Percentiles rank a stretch among this genome's conserved stretches.
These are phyloP conservation scores for Trichonephila clavata DNA, from an alignment of 1,140 invertebrate species.

Conservation along the genomic window DNA sequence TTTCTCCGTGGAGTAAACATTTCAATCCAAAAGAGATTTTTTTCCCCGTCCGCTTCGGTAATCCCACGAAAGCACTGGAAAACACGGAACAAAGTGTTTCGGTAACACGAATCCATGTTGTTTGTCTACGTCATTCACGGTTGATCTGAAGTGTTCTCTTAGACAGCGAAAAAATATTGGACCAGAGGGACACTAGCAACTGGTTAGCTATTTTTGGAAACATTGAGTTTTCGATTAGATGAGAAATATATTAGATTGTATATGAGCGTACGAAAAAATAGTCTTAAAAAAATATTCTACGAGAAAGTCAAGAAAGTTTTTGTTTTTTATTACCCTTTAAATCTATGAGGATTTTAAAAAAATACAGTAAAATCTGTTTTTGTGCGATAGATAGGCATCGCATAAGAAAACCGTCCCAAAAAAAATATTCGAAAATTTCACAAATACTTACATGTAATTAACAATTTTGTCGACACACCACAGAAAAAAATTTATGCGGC, in stretches of 20 bases:
- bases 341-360: too few relatives aligned
- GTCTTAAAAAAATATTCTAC: too few relatives aligned
- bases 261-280: neutral
- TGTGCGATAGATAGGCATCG: too few relatives aligned
- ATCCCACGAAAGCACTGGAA: neutral
- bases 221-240: neutral
- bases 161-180: neutral
- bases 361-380: too few relatives aligned
- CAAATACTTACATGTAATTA: too few relatives aligned
- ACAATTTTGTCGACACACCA: too few relatives aligned
- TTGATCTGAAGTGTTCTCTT: neutral
- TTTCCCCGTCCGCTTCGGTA: neutral
- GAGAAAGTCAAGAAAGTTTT: too few relatives aligned
- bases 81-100: neutral
- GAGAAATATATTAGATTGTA: neutral
- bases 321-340: too few relatives aligned
- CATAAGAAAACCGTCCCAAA: too few relatives aligned
- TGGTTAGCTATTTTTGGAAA: neutral
- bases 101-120: neutral
- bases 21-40: neutral
- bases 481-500: too few relatives aligned
- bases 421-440: too few relatives aligned
- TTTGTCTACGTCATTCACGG: constrained; percentile 19
- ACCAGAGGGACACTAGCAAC: neutral
- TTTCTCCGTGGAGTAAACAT: constrained; percentile 31